phyloP scores from a whole-genome alignment of 2,113 vertebrate species.

The Plecturocebus donacophilus region DNA sequence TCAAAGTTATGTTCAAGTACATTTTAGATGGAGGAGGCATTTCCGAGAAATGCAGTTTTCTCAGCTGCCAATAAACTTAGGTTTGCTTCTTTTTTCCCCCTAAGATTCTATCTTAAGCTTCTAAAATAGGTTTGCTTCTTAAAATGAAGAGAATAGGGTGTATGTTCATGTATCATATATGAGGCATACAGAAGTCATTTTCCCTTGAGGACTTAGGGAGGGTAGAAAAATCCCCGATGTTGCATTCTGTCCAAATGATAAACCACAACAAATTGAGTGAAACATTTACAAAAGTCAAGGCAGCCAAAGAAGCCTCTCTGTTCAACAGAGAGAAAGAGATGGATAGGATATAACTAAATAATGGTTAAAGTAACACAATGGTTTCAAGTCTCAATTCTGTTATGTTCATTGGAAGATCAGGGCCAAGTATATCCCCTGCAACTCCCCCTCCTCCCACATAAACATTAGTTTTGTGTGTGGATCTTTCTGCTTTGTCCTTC shows the following conservation, averaged over 20 bases:
- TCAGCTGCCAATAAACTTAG: constrained; percentile 45
- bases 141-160: constrained; percentile 5
- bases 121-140: constrained; percentile 17
- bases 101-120: too few relatives aligned
- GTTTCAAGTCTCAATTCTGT: constrained; percentile 33
- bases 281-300: not conserved
- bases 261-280: constrained; percentile 40
- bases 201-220: constrained; percentile 52
- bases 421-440: constrained; percentile 50
- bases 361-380: not conserved
- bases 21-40: not conserved
- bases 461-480: constrained; percentile 92
- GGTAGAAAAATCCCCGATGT: constrained; percentile 43
- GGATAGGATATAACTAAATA: constrained; percentile 38
- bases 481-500: constrained; percentile 92
- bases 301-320: not conserved
- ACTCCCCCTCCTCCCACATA: constrained; percentile 80
- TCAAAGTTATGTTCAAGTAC: constrained; percentile 26
- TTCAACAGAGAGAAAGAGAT: not conserved
- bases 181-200: constrained; percentile 54
- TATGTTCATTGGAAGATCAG: not conserved
- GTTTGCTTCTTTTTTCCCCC: constrained; percentile 9
- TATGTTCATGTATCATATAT: constrained; percentile 22
- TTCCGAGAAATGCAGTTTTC: not conserved
- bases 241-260: constrained; percentile 60